phyloP scores from a whole-genome alignment of 2,888 invertebrate species.

The Chloroclystis v-ata region DNA sequence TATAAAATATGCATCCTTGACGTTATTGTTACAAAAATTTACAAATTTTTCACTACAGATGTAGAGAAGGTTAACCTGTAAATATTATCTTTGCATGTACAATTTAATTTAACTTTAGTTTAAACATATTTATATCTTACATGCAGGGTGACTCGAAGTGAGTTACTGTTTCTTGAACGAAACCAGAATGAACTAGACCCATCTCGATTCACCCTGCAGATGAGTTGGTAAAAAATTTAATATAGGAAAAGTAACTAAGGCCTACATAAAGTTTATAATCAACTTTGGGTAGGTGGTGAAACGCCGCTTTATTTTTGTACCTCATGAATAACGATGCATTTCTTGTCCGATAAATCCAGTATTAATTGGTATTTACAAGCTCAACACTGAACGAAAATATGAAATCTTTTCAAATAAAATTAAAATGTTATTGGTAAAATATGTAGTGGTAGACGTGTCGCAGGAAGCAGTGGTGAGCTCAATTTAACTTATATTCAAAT shows the following conservation, averaged over 20 bases:
- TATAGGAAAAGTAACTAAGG: slow-evolving; percentile 36
- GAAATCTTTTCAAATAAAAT: slow-evolving; percentile 2
- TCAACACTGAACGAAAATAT: slow-evolving; percentile 19
- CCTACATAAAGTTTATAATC: slow-evolving; percentile 39
- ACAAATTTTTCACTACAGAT: slow-evolving; percentile 45
- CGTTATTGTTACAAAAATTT: slow-evolving; percentile 51
- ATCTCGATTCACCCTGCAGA: slow-evolving; percentile 19
- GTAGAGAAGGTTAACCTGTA: slow-evolving; percentile 46
- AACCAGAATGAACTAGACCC: not conserved
- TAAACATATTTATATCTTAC: slow-evolving; percentile 37
- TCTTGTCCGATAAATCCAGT: slow-evolving; percentile 47
- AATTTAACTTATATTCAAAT: slow-evolving; percentile 18
- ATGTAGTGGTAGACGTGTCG: slow-evolving; percentile 28
- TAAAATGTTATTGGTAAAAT: slow-evolving; percentile 27
- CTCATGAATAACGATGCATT: slow-evolving; percentile 33
- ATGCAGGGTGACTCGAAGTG: slow-evolving; percentile 15
- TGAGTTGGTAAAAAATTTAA: slow-evolving; percentile 25
- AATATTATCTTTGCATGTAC: slow-evolving; percentile 56
- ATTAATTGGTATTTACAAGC: slow-evolving; percentile 38
- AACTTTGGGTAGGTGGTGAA: slow-evolving; percentile 26
- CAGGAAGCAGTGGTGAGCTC: slow-evolving; percentile 25
- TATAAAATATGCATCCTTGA: slow-evolving; percentile 54
- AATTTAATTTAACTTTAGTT: slow-evolving; percentile 41
- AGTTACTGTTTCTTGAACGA: not conserved
- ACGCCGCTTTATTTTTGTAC: slow-evolving; percentile 47